These are phyloP conservation scores for Phenganax stokvisi DNA, from an alignment of 92 coral and sea anemone species.

Conservation along the genomic window DNA sequence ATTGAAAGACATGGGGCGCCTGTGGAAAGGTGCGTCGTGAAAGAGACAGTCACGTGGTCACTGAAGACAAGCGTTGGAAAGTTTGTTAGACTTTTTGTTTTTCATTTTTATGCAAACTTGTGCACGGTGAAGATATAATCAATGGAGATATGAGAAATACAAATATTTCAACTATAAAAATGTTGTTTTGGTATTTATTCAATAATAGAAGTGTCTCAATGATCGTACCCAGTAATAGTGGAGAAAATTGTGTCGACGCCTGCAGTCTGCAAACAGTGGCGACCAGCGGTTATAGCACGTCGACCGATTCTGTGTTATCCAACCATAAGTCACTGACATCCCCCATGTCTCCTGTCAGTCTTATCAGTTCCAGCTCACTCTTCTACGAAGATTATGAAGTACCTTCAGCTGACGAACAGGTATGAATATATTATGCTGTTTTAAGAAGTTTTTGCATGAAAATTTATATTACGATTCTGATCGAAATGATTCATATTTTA, in stretches of 20 bases:
- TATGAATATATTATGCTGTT: neutral
- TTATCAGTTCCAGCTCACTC: constrained; percentile 28
- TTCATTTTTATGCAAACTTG: too few species aligned
- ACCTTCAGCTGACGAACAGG: constrained; percentile 74
- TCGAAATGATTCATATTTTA: too few species aligned
- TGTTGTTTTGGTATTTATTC: too few species aligned
- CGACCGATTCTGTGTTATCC: constrained; percentile 79
- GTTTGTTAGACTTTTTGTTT: too few species aligned
- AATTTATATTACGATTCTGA: too few species aligned
- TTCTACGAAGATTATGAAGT: constrained; percentile 49
- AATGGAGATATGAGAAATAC: too few species aligned
- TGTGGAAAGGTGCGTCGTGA: constrained; percentile 18
- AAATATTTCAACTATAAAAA: too few species aligned
- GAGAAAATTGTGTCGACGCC: constrained; percentile 47
- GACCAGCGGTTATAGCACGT: constrained; percentile 86
- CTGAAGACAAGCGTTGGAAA: too few species aligned
- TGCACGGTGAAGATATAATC: neutral
- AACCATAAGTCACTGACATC: constrained; percentile 51
- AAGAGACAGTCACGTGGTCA: too few species aligned
- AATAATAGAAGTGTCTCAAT: constrained; percentile 26
- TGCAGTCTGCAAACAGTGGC: constrained; percentile 68
- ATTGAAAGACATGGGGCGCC: constrained; percentile 6
- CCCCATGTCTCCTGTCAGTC: constrained; percentile 40
- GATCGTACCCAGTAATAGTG: constrained; percentile 5
- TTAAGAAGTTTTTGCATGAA: too few species aligned